Percentiles rank a stretch among this genome's conserved stretches.
Conservation (phyloP, 2,888 invertebrate genomes). For the Tipula confusa region DNA sequence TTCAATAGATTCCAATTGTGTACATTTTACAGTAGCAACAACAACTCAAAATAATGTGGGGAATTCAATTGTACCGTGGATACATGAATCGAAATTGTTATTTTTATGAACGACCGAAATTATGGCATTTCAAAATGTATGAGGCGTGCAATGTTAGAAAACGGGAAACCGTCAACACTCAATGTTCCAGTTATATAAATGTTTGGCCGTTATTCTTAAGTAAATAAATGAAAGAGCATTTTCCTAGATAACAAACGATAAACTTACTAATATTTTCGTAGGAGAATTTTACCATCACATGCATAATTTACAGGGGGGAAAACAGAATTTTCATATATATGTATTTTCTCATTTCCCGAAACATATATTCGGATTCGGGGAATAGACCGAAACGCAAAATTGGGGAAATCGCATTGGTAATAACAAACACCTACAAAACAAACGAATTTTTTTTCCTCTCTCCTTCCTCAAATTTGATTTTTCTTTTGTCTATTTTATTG, state of each 20-base stretch:
- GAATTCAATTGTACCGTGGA: not conserved
- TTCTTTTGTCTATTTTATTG: conserved; percentile 25
- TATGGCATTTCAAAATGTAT: not conserved
- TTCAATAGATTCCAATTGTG: conserved; percentile 16
- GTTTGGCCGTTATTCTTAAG: too few relatives aligned
- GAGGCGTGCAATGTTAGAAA: too few relatives aligned
- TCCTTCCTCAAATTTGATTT: not conserved
- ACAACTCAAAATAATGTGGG: not conserved
- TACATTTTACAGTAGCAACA: not conserved
- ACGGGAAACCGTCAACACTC: not conserved
- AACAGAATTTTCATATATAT: too few relatives aligned
- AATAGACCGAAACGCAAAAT: not conserved
- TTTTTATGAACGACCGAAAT: not conserved
- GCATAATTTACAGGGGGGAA: not conserved
- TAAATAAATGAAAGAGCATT: not conserved
- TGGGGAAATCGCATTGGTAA: not conserved
- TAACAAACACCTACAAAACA: not conserved
- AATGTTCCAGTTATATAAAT: too few relatives aligned
- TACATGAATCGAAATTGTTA: not conserved
- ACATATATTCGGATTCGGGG: not conserved
- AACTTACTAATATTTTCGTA: not conserved
- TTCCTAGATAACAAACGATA: not conserved
- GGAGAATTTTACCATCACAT: not conserved
- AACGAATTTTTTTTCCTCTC: not conserved
- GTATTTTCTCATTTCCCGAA: not conserved